Conservation (phyloP, 2,113 vertebrate genomes). For the Peucedramus taeniatus region DNA sequence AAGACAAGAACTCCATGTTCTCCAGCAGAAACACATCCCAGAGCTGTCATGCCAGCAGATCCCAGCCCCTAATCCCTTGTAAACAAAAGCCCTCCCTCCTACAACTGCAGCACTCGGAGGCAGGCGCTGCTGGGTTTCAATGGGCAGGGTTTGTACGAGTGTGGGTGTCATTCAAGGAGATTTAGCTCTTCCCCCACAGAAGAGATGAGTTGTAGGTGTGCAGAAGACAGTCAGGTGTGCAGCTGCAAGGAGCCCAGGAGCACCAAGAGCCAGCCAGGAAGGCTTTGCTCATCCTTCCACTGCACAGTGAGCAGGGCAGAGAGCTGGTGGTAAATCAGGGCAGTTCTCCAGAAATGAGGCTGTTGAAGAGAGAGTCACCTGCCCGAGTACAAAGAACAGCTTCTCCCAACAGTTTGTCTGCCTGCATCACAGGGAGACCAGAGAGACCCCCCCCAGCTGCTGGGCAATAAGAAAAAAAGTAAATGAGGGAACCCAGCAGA, state of each 20-base stretch:
- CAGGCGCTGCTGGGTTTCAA: not conserved
- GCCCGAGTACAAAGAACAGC: not conserved
- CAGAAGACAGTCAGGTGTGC: not conserved
- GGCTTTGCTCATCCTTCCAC: not conserved
- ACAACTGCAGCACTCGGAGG: not conserved
- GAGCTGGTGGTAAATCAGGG: not conserved
- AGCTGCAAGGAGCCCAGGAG: not conserved
- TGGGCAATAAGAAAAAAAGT: not conserved
- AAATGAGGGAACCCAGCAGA: not conserved
- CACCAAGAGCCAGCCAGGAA: not conserved
- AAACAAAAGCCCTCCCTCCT: not conserved
- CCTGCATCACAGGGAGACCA: not conserved
- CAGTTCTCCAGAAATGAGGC: not conserved
- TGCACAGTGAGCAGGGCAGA: not conserved
- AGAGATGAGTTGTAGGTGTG: not conserved
- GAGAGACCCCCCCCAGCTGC: rapidly evolving
- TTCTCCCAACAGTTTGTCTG: not conserved
- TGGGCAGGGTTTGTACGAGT: not conserved
- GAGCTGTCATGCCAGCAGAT: not conserved
- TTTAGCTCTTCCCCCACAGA: not conserved
- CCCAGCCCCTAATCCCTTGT: not conserved
- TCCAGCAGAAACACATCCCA: not conserved
- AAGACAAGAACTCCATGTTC: conserved; percentile 9
- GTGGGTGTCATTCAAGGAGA: not conserved
- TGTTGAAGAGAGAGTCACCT: not conserved